phyloP scores from a whole-genome alignment of 1,140 invertebrate species.

The Bombus huntii region DNA sequence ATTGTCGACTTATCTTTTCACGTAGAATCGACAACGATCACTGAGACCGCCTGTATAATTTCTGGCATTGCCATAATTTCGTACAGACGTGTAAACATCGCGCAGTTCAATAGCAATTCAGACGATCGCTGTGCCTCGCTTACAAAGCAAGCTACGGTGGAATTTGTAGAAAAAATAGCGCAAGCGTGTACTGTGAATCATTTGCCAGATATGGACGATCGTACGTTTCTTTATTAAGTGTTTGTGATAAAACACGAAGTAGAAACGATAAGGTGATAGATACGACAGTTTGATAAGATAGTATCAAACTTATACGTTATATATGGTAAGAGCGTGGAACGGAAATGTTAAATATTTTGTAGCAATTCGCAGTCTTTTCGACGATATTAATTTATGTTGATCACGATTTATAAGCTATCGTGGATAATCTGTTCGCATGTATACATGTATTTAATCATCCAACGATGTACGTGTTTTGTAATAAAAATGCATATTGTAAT shows the following conservation, averaged over 20 bases:
- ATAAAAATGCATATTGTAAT: conserved; percentile 39
- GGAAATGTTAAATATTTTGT: neutral
- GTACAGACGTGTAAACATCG: neutral
- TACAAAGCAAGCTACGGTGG: neutral
- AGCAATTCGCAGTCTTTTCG: neutral
- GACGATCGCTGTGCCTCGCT: neutral
- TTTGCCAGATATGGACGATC: neutral
- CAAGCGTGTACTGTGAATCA: neutral
- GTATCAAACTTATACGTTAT: too few species aligned
- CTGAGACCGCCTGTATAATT: too few species aligned
- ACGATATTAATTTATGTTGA: conserved; percentile 13
- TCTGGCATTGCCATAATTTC: neutral
- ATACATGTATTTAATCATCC: neutral
- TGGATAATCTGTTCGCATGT: neutral
- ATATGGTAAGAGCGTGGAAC: too few species aligned
- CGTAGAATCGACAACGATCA: too few species aligned
- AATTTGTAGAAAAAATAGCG: neutral
- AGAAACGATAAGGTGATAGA: neutral
- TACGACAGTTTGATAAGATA: neutral
- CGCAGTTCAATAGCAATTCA: neutral
- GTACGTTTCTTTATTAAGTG: neutral
- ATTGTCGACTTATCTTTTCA: too few species aligned
- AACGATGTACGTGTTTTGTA: neutral
- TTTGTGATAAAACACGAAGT: neutral
- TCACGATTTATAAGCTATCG: neutral